Base-by-base conservation (phyloP, 35 echinoderm and acorn worm genomes). In the Chiridota heheva region DNA sequence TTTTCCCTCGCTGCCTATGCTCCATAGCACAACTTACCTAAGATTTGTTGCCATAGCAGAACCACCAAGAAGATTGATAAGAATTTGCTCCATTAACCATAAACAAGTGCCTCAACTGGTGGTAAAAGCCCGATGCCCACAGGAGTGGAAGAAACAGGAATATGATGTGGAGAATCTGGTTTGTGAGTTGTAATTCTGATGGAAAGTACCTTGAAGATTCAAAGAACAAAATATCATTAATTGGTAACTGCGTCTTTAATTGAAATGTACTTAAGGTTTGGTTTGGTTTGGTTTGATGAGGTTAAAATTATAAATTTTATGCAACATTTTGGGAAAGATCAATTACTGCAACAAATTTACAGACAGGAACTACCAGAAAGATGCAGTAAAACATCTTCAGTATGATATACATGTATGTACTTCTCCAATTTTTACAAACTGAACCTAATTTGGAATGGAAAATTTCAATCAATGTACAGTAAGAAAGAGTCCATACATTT, bases 21-120 rank as follows among this genome's bases (percentile, higher is more conserved):
- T 31, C 12, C 3, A n/a, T 25, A 43, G 43, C 5, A 41, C 28
- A 18, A 57, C 65, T 82, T 97, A 97, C 93, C 93, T 97, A 3
- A 88, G 16, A 87, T 97, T 89, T 71, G 82, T 80, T 31, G 93
- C 93, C 70, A 91, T 87, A 2, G 76, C 83, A 63, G 93, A 97
- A 20, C 93, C 93, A 45, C 89, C 93, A 8, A 91, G 71, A 30
- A 55, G 45, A 69, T 60, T 30, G n/a, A 91, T 61, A 0, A 90
- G 75, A 6, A 47, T 41, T 43, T 91, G 88, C 55, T 97, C 93
- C 59, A 84, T 79, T 13, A 97, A 32, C 93, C 93, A 97, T 37
- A 91, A 42, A 84, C 27, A 3, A 97, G 65, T 27, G 88, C 88
- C 60, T 91, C 93, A n/a, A 97, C 32, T 18, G 93, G 80, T 42